Evolutionary conservation across 2,113 vertebrate species (phyloP).

Genomic region (Daphoenositta chrysoptera): DNA sequence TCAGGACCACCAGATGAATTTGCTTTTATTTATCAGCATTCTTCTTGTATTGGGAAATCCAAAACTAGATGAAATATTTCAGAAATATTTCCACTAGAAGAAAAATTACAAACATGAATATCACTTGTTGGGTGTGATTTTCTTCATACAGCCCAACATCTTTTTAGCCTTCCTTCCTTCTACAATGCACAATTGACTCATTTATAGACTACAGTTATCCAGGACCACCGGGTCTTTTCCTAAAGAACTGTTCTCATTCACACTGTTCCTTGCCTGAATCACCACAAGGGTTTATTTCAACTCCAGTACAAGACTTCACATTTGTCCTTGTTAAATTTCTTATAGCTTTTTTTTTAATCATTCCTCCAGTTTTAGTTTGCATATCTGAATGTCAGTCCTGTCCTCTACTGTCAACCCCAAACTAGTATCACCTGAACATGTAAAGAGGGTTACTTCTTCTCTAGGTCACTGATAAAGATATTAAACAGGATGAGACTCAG

Average conservation of each 20-base stretch:
- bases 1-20: neutral
- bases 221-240: neutral
- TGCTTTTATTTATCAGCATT: neutral
- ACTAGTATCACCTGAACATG: neutral
- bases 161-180: neutral
- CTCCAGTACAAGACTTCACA: neutral
- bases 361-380: neutral
- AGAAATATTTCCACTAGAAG: too few species aligned
- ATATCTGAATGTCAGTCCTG: neutral
- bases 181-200: neutral
- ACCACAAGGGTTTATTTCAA: neutral
- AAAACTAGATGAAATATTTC: neutral
- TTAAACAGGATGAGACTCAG: neutral
- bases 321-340: neutral
- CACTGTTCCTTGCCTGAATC: neutral
- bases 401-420: neutral
- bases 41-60: neutral
- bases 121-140: neutral
- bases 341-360: neutral
- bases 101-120: rapidly evolving
- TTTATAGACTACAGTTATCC: neutral
- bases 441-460: neutral
- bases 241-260: neutral
- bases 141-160: neutral
- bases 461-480: neutral